Evolutionary conservation across 2,113 vertebrate genomes (phyloP).

Genomic region (Hyaena hyaena): DNA sequence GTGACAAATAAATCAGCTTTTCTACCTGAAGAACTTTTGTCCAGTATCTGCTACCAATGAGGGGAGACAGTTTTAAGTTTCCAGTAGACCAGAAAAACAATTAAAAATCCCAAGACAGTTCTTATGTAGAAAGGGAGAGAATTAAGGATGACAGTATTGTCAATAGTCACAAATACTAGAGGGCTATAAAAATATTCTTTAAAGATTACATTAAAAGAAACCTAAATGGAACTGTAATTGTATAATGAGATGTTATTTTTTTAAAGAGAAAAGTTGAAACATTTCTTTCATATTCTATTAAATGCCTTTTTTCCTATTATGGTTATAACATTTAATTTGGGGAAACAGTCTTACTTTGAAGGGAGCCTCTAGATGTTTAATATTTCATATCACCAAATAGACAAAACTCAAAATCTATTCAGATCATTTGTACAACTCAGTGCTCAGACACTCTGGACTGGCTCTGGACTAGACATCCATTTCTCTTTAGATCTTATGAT

Average conservation of each 20-base stretch:
- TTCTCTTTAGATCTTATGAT: background rate
- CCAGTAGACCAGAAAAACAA: background rate
- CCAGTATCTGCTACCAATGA: background rate
- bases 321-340: background rate
- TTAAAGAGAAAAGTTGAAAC: background rate
- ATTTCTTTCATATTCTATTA: background rate
- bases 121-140: background rate
- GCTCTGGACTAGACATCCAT: background rate
- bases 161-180: background rate
- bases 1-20: background rate
- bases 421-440: background rate
- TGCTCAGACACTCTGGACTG: background rate
- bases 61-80: background rate
- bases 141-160: background rate
- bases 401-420: background rate
- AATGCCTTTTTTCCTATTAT: background rate
- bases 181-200: background rate
- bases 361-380: background rate
- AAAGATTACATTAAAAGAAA: background rate
- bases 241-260: background rate
- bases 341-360: background rate
- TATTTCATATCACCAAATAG: background rate
- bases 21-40: background rate
- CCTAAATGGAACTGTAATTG: background rate
- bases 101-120: background rate